Evolutionary conservation across 2,797 vertebrate genomes (phyloP), one percentile per base, ranked within the genome.

Genomic region (Ibycter americanus): DNA sequence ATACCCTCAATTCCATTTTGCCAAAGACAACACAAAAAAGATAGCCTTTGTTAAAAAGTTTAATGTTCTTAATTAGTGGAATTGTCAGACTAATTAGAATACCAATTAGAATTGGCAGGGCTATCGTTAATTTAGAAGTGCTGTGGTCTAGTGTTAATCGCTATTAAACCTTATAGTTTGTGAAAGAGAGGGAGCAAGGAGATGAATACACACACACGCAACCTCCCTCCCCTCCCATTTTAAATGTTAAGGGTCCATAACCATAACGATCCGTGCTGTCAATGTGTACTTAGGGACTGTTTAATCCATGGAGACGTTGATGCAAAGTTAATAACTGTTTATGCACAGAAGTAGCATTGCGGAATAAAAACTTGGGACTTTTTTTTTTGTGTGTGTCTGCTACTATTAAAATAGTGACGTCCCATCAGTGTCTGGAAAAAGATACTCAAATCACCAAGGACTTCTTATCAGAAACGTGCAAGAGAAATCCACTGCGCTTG

Each of bases 21-120:
- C 96, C 95, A 96, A 96, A 97, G 83, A 89, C 92, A 97, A 97
- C 95, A 96, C 93, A 97, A 97, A 97, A 92, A 96, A 84, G 94
- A 97, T 97, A 97, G 96, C 90, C 94, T 98, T 98, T 98, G 95
- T 98, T 98, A 97, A 98, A 98, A 98, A 98, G 97, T 98, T 98
- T 98, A 98, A 98, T 98, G 97, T 95, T 97, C 97, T 98, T 98
- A 98, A 98, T 98, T 98, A 98, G 96, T 98, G 96, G 96, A 98
- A 98, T 98, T 92, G 96, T 97, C 94, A 93, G 97, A 95, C 97
- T 98, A 98, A 98, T 98, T 98, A 98, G 96, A 98, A 98, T 98
- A 98, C 95, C 97, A 98, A 97, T 98, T 98, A 98, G 97, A 98
- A 98, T 96, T 98, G 97, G 97, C 97, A 98, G 96, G 97, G 94